Conservation (phyloP, 1,140 invertebrate species). For the Epicauta chinensis region DNA sequence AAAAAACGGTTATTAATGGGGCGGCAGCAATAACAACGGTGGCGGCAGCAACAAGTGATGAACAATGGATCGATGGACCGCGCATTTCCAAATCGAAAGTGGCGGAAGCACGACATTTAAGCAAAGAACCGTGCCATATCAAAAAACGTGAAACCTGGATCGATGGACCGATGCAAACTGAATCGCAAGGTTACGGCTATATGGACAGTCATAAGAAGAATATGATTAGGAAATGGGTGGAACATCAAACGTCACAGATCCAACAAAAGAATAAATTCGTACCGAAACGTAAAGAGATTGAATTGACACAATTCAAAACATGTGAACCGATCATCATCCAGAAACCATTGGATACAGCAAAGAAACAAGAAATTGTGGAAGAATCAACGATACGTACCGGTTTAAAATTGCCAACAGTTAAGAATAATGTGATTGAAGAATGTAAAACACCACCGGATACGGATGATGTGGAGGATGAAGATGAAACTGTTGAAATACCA, state of each 20-base stretch:
- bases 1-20: conserved; percentile 37
- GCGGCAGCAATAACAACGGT: too few relatives aligned
- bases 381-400: conserved; percentile 52
- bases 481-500: conserved; percentile 64
- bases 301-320: conserved; percentile 57
- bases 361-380: conserved; percentile 47
- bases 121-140: conserved; percentile 65
- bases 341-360: conserved; percentile 43
- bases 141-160: conserved; percentile 89
- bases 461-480: conserved; percentile 57
- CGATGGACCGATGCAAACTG: conserved; percentile 72
- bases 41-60: conserved; percentile 52
- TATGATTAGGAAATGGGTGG: conserved; percentile 91
- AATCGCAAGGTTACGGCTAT: conserved; percentile 65
- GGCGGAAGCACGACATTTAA: conserved; percentile 71
- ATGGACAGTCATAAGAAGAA: conserved; percentile 88
- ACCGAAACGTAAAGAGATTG: conserved; percentile 48
- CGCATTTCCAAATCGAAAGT: conserved; percentile 72
- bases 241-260: conserved; percentile 80
- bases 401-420: conserved; percentile 40
- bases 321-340: conserved; percentile 50
- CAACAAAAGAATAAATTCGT: conserved; percentile 37
- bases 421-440: conserved; percentile 32
- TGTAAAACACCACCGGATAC: conserved; percentile 24
- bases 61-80: conserved; percentile 95